phyloP scores from a whole-genome alignment of 2,113 vertebrate species.

The Dendropsophus ebraccatus region DNA sequence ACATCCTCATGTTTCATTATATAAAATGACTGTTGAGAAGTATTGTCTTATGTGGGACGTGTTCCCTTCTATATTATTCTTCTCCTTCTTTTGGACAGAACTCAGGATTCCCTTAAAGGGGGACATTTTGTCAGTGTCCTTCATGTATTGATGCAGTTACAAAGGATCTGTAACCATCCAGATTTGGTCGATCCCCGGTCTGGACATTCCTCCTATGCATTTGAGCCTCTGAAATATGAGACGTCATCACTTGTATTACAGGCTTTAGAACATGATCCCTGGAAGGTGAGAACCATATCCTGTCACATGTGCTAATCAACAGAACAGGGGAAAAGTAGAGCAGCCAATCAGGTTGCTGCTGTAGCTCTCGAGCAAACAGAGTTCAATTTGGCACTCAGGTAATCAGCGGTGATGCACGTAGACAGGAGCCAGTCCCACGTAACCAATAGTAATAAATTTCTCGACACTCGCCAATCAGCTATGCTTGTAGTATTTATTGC shows the following conservation, averaged over 20 bases:
- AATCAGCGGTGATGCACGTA: no score
- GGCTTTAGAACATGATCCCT: constrained; percentile 75
- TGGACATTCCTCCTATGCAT: constrained; percentile 76
- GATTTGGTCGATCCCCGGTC: constrained; percentile 84
- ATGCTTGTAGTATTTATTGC: no score
- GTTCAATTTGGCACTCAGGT: no score
- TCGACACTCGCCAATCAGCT: no score
- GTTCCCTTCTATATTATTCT: no score
- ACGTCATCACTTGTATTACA: constrained; percentile 82
- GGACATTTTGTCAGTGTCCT: constrained; percentile 93
- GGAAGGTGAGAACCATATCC: constrained; percentile 73
- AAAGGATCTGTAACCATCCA: constrained; percentile 91
- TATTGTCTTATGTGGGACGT: background rate
- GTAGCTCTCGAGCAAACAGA: no score
- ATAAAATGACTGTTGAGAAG: background rate
- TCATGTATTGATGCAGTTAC: constrained; percentile 88
- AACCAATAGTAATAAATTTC: no score
- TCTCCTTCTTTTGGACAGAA: constrained; percentile 75
- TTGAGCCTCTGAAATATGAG: constrained; percentile 77
- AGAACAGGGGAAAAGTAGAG: background rate
- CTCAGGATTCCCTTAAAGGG: constrained; percentile 89
- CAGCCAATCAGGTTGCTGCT: background rate
- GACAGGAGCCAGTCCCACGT: no score
- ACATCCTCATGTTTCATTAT: background rate
- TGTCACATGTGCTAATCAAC: background rate